Evolutionary conservation across 2,797 vertebrate genomes (phyloP), one percentile per base, ranked within the genome.

Genomic region (Pelochelys cantorii): DNA sequence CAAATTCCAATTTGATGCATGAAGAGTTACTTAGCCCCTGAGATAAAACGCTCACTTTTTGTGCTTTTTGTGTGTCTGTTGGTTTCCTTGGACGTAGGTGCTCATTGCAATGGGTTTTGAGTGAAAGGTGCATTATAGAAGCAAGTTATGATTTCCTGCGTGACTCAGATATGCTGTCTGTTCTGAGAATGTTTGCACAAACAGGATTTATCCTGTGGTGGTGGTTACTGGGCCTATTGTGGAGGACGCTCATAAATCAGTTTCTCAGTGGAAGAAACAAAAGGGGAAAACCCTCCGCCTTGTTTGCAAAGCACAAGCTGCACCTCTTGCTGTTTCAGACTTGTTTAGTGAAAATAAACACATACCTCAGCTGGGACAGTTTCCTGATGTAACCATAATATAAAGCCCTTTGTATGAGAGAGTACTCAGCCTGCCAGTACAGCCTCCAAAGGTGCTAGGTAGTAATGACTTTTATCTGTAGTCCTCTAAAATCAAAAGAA

Each of bases 111-210:
- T 7, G 85, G 80, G 56, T 87, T 90, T 89, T 11, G 57, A 9
- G 34, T 57, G 74, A 78, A 94, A 79, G 87, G 85, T 95, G 93
- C 93, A 62, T 57, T 0, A 0, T 54, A 81, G 85, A 80, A 91
- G 81, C 81, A 77, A 80, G 89, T 93, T 79, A 12, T 48, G 29
- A 62, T 91, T 96, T 97, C 85, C 95, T 97, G 93, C 1, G 1
- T 95, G 94, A 96, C 87, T 96, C 95, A 90, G 85, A 95, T 86
- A 34, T 83, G 94, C 93, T 95, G 94, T 34, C 60, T 92, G 59
- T 94, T 96, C 87, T 93, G 79, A 83, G 90, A 95, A 80, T 57
- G 79, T 96, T 96, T 96, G 89, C 56, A 85, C 18, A 84, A 93
- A 84, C 27, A 84, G 93, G 54, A 85, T 95, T 96, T 97, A 79